These are phyloP conservation scores for Menidia beryllina DNA, from an alignment of 2,113 vertebrate genomes.

Conservation along the genomic window DNA sequence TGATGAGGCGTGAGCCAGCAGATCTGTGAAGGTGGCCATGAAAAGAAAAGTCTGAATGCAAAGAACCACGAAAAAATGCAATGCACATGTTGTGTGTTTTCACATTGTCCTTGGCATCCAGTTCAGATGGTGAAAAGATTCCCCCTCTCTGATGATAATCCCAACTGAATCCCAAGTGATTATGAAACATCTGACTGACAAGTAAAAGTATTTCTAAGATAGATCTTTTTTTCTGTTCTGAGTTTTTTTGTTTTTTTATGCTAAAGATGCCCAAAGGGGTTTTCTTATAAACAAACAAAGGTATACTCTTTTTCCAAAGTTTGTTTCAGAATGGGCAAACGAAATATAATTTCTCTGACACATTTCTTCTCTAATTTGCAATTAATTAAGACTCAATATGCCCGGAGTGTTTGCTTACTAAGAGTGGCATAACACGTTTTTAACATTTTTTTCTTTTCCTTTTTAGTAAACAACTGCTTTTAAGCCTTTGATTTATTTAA, in stretches of 20 bases:
- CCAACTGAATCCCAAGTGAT: constrained; percentile 26
- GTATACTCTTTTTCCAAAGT: background rate
- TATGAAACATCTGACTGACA: background rate
- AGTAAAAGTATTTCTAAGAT: background rate
- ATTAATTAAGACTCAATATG: background rate
- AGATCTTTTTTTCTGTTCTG: background rate
- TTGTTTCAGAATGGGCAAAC: background rate
- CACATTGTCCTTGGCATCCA: background rate
- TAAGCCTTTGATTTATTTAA: background rate
- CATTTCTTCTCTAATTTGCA: background rate
- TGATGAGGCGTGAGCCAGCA: background rate
- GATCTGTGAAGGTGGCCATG: constrained; percentile 11
- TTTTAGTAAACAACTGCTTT: background rate
- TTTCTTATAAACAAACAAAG: background rate
- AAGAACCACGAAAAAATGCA: background rate
- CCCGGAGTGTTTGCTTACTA: background rate
- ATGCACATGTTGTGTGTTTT: background rate
- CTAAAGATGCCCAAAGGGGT: background rate
- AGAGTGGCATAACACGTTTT: background rate
- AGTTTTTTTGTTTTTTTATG: no score
- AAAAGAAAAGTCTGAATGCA: background rate
- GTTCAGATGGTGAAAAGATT: constrained; percentile 49
- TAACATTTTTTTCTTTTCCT: background rate
- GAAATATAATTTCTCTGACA: background rate
- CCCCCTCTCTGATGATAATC: constrained; percentile 16